Evolutionary conservation across 1,140 invertebrate species (phyloP), one percentile per base, ranked within the genome.

Genomic region (Pachyrhynchus sulphureomaculatus): DNA sequence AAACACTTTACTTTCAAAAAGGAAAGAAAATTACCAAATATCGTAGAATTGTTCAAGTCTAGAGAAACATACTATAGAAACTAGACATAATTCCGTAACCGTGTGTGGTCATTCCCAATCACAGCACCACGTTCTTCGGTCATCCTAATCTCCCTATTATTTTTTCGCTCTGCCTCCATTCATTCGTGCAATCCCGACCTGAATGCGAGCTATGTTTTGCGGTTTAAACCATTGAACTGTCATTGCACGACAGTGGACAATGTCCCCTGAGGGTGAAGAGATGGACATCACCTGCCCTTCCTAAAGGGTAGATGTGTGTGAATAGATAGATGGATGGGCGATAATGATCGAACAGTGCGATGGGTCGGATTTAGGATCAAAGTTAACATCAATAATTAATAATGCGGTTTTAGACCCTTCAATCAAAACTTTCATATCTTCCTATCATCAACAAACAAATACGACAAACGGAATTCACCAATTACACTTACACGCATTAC

Each of bases 161-260:
- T 39, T 39, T 33, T 39, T 18, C 6, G 17, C 6, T 39, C 13
- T 5, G 13, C 8, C 36, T 15, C 36, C 36, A 39, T 39, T 39
- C 36, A 39, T 9, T 39, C 36, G 13, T 39, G 36, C 36, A 39
- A 39, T 39, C 6, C 36, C 13, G 36, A 13, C 5, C 5, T 18
- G 36, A 39, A 39, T 39, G 36, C 36, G 1, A 39, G 36, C 36
- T 39, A 39, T 39, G 36, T 39, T 39, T 39, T 39, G 36, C 36
- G 36, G 36, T 39, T 39, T 39, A n/a, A 39, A 13, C 6, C 17
- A 39, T 39, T 39, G 36, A 39, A 39, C 36, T 39, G 36, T 39
- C 36, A 39, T 39, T 39, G 36, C 36, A 39, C 36, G 36, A 29
- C 36, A 39, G 36, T 39, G 36, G 36, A 39, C 36, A 39, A 17